Evolutionary conservation across 35 echinoderm and acorn worm species (phyloP).

Genomic region (Eucidaris tribuloides): DNA sequence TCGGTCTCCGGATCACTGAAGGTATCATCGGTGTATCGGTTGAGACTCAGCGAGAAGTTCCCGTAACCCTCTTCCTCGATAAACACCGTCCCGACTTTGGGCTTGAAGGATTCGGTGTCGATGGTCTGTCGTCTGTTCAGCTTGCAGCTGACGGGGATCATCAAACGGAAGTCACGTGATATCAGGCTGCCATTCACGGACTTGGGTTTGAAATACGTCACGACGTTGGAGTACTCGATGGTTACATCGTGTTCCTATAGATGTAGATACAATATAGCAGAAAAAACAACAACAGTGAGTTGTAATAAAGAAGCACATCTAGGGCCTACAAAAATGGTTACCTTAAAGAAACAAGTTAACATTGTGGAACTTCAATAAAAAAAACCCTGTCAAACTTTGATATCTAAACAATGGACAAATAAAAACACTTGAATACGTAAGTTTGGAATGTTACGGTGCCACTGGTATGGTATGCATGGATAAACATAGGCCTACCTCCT

Average conservation of each 20-base stretch:
- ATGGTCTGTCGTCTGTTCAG: neutral
- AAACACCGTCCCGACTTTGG: neutral
- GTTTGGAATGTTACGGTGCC: no score
- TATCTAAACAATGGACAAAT: no score
- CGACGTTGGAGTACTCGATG: slow-evolving; percentile 12
- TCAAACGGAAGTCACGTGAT: neutral
- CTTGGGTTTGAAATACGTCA: slow-evolving; percentile 7
- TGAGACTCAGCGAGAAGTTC: neutral
- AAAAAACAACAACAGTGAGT: no score
- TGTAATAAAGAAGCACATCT: no score
- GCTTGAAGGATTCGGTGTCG: neutral
- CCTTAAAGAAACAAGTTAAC: no score
- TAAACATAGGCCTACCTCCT: no score
- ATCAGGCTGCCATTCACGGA: neutral
- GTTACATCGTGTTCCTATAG: neutral
- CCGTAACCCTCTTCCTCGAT: neutral
- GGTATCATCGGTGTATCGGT: neutral
- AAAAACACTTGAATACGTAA: no score
- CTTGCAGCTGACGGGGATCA: neutral
- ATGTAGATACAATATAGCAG: no score
- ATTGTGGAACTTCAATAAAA: no score
- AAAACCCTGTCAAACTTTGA: no score
- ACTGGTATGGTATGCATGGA: no score
- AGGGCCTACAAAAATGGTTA: no score
- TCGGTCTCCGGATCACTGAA: neutral